These are phyloP conservation scores for Montipora capricornis DNA, from an alignment of 64 coral and sea anemone species.

Conservation along the genomic window DNA sequence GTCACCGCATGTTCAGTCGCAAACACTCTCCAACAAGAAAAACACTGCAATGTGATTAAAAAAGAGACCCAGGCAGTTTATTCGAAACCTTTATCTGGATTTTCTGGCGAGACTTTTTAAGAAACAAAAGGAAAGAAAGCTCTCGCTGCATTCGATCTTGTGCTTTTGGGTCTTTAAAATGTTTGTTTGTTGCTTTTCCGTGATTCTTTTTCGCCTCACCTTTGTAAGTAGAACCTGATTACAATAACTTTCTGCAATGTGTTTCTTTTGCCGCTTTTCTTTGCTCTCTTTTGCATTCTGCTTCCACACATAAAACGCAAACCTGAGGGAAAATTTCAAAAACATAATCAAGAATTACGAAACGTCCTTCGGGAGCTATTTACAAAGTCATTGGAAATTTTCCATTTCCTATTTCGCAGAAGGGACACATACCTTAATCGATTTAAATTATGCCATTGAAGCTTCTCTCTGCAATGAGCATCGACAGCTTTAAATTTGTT, in stretches of 20 bases:
- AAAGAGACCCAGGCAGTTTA: background rate
- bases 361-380: too few relatives aligned
- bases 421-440: background rate
- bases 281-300: background rate
- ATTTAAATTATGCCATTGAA: background rate
- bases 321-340: background rate
- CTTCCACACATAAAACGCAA: constrained; percentile 19
- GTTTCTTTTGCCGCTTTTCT: constrained; percentile 3
- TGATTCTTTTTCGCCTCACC: background rate
- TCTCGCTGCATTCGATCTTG: background rate
- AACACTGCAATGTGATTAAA: constrained; percentile 2
- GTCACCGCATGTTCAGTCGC: constrained; percentile 17
- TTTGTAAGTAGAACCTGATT: background rate
- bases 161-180: background rate
- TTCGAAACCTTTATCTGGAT: background rate
- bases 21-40: constrained; percentile 26
- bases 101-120: background rate
- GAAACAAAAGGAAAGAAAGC: background rate
- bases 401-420: too few relatives aligned
- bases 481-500: background rate
- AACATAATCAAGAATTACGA: too few relatives aligned
- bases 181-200: background rate
- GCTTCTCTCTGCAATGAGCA: background rate
- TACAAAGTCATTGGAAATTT: too few relatives aligned
- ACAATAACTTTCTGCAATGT: background rate